Conservation (phyloP, 2,113 vertebrate species). For the Octodon degus region DNA sequence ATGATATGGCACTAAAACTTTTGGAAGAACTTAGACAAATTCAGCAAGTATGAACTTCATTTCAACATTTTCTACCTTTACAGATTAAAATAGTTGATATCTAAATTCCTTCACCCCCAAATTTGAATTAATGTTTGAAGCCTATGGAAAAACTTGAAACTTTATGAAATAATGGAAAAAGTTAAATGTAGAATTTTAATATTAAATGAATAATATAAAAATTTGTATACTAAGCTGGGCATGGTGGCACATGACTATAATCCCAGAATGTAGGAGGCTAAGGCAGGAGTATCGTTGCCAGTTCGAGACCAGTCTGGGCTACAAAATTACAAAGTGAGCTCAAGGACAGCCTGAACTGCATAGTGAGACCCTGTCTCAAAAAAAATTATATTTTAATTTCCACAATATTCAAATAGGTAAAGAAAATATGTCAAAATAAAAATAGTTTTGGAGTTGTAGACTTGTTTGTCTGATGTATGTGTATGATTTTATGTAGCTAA, state of each 20-base stretch:
- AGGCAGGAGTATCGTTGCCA: no score
- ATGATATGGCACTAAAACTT: slow-evolving; percentile 89
- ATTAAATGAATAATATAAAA: slow-evolving; percentile 35
- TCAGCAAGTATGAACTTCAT: slow-evolving; percentile 85
- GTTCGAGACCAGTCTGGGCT: no score
- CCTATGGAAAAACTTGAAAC: slow-evolving; percentile 19
- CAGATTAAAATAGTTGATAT: slow-evolving; percentile 43
- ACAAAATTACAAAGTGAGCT: no score
- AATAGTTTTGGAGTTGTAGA: slow-evolving; percentile 6
- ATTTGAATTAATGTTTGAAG: slow-evolving; percentile 40
- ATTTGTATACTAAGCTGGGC: neutral
- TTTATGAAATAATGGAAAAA: slow-evolving; percentile 41
- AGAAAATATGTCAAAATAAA: neutral
- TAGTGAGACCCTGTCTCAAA: no score
- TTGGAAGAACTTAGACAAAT: slow-evolving; percentile 91
- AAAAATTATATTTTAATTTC: no score
- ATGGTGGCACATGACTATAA: no score
- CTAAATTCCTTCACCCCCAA: neutral
- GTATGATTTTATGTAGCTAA: neutral
- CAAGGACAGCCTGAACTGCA: neutral
- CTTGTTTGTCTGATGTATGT: neutral
- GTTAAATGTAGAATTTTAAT: slow-evolving; percentile 7
- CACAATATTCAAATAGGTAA: no score
- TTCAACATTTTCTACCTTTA: neutral
- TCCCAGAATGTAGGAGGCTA: no score